These are phyloP conservation scores for Blera fallax DNA, from an alignment of 2,888 invertebrate genomes.

Conservation along the genomic window DNA sequence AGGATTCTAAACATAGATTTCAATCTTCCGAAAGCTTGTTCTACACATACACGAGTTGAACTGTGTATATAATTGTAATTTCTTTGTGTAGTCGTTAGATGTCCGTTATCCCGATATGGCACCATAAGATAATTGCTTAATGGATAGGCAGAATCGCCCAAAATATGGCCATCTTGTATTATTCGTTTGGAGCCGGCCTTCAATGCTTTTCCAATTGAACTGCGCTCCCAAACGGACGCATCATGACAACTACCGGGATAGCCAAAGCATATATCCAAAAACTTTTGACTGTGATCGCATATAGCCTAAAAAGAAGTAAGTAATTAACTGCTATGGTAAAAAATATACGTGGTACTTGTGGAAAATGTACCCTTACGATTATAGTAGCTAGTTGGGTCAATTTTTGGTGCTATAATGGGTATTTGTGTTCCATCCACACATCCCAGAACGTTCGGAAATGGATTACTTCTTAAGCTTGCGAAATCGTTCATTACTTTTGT, in stretches of 20 bases:
- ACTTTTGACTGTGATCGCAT: slow-evolving; percentile 3
- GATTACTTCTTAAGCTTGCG: background rate
- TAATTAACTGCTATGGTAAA: background rate
- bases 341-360: slow-evolving; percentile 1
- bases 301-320: background rate
- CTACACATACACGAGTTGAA: background rate
- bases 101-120: slow-evolving; percentile 6
- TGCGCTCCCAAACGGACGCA: background rate
- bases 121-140: background rate
- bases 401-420: background rate
- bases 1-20: background rate
- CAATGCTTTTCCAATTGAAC: background rate
- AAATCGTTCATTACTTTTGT: background rate
- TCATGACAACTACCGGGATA: background rate
- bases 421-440: background rate
- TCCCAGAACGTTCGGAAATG: background rate
- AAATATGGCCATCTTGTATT: too few species aligned
- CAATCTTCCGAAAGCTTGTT: background rate
- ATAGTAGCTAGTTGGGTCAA: background rate
- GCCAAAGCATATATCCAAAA: background rate
- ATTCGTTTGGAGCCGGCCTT: background rate
- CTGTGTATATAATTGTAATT: too few species aligned
- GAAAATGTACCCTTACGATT: slow-evolving; percentile 5
- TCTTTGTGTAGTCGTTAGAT: too few species aligned
- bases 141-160: background rate